phyloP scores from a whole-genome alignment of 2,113 vertebrate genomes.

The Furnarius figulus region DNA sequence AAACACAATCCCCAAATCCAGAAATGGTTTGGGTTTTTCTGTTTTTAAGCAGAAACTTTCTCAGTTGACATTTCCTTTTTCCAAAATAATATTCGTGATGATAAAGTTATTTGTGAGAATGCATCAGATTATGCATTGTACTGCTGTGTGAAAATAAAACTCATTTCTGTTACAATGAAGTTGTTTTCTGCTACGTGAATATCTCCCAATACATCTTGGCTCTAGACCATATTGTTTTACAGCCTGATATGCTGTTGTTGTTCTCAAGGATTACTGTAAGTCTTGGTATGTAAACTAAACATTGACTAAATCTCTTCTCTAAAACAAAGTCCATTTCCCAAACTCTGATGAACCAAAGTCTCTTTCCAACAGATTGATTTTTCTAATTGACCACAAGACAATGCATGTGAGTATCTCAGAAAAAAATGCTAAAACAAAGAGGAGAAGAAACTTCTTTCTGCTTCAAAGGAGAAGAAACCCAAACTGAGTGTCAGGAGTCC shows the following conservation, averaged over 20 bases:
- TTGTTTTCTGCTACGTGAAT: not conserved
- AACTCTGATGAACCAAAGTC: not conserved
- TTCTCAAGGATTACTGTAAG: not conserved
- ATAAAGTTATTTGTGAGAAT: not conserved
- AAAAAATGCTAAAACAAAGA: not conserved
- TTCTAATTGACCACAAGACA: not conserved
- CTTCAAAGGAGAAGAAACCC: not conserved
- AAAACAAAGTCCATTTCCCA: not conserved
- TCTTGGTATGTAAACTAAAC: not conserved
- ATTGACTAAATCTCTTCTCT: not conserved
- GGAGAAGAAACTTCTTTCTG: not conserved
- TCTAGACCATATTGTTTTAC: not conserved
- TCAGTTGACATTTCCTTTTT: not conserved
- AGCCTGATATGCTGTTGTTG: not conserved
- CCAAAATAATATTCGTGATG: not conserved
- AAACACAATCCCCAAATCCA: not conserved
- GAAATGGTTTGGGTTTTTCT: not conserved
- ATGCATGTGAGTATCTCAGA: not conserved
- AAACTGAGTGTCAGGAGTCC: not conserved
- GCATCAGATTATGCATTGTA: not conserved
- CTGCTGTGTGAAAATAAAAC: not conserved
- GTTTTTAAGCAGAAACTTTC: not conserved
- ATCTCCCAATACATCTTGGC: not conserved
- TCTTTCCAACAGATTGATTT: not conserved
- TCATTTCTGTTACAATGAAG: not conserved